Conservation (phyloP, 2,888 invertebrate genomes). For the Phortica magna region DNA sequence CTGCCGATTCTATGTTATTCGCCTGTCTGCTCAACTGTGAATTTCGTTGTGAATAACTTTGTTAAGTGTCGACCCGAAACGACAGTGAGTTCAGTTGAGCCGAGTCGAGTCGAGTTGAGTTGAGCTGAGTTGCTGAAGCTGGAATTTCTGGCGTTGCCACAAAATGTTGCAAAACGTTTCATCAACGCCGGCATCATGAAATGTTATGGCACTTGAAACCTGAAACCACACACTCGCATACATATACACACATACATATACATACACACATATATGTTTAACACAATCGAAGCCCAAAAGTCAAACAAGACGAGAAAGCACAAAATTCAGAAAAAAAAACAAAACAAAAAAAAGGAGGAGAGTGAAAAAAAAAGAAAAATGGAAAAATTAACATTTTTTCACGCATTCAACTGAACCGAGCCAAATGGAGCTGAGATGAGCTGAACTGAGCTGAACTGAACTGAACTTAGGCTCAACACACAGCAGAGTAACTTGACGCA, state of each 20-base stretch:
- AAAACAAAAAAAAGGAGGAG: neutral
- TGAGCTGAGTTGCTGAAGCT: conserved; percentile 2
- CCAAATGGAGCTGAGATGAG: neutral
- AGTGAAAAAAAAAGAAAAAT: neutral
- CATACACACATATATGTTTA: neutral
- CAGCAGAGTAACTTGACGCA: no score
- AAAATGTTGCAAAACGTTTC: conserved; percentile 28
- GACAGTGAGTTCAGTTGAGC: neutral
- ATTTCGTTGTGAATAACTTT: conserved; percentile 57
- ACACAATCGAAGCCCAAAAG: conserved; percentile 1
- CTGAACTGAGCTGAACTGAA: neutral
- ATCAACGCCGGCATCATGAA: neutral
- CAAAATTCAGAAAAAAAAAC: neutral
- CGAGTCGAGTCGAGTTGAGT: neutral
- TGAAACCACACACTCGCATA: neutral
- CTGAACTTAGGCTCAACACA: neutral
- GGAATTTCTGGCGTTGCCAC: neutral
- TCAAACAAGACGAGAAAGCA: neutral
- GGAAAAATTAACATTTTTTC: neutral
- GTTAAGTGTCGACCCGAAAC: conserved; percentile 40
- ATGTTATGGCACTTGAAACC: conserved; percentile 5
- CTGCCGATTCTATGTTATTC: conserved; percentile 30
- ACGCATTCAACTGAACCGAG: neutral
- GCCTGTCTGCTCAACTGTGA: conserved; percentile 43
- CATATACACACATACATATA: neutral